Evolutionary conservation across 2,888 invertebrate genomes (phyloP).

Genomic region (Prostheceraeus crozeri): DNA sequence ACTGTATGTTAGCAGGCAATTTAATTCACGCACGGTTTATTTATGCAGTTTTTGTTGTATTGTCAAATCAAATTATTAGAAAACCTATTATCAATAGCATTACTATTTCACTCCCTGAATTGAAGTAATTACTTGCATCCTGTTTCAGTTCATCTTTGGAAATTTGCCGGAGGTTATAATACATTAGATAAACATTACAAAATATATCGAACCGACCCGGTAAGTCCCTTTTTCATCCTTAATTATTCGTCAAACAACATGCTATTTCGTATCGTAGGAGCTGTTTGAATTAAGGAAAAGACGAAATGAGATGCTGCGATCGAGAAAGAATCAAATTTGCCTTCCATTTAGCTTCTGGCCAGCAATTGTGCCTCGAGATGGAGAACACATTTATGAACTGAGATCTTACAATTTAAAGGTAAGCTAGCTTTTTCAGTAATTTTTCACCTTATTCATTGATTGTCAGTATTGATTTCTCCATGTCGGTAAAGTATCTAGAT

Average conservation of each 20-base stretch:
- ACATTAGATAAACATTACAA: conserved; percentile 58
- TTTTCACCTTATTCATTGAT: too few species aligned
- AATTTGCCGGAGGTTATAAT: conserved; percentile 57
- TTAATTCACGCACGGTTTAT: too few species aligned
- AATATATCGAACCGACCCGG: conserved; percentile 48
- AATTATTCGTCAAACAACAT: background rate
- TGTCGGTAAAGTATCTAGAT: too few species aligned
- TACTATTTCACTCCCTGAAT: too few species aligned
- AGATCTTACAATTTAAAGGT: conserved; percentile 72
- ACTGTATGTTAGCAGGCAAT: too few species aligned
- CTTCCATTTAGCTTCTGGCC: conserved; percentile 93
- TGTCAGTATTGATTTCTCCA: too few species aligned
- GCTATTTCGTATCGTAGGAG: too few species aligned
- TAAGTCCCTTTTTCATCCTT: background rate
- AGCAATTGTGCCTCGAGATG: conserved; percentile 68
- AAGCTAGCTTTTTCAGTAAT: too few species aligned
- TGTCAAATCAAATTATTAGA: too few species aligned
- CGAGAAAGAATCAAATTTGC: conserved; percentile 82
- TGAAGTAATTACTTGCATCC: too few species aligned
- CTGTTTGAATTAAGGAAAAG: conserved; percentile 49
- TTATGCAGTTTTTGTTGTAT: too few species aligned
- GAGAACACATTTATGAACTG: conserved; percentile 83
- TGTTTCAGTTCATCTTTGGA: conserved; percentile 75
- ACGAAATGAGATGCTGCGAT: conserved; percentile 62
- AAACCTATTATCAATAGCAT: too few species aligned